Conservation (phyloP, 2,888 invertebrate species). For the Tachystola acroxantha region DNA sequence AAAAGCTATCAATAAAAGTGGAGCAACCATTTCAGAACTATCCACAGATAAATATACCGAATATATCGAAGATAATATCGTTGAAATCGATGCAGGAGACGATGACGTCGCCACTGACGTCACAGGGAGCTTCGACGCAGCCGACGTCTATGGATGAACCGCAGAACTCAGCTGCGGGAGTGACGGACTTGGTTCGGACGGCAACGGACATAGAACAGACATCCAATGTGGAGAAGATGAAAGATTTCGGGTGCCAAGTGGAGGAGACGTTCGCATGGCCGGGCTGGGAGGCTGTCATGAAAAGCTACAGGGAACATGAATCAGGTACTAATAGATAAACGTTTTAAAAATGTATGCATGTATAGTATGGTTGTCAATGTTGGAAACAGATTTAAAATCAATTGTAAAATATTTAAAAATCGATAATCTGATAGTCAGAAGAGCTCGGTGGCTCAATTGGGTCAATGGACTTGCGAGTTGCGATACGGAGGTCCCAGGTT, state of each 20-base stretch:
- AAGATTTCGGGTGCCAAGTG: slow-evolving; percentile 44
- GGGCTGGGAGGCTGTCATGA: slow-evolving; percentile 66
- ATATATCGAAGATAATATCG: slow-evolving; percentile 59
- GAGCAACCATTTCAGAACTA: slow-evolving; percentile 33
- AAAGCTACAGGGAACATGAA: slow-evolving; percentile 71
- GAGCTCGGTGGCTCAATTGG: too few species aligned
- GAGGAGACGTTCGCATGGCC: slow-evolving; percentile 56
- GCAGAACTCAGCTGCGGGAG: slow-evolving; percentile 47
- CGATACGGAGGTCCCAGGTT: too few species aligned
- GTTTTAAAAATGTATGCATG: background rate
- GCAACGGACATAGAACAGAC: too few species aligned
- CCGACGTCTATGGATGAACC: slow-evolving; percentile 70
- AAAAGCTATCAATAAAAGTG: slow-evolving; percentile 29
- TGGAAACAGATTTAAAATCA: too few species aligned
- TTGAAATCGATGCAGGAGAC: slow-evolving; percentile 36
- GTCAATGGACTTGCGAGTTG: too few species aligned
- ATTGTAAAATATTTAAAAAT: too few species aligned
- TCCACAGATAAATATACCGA: slow-evolving; percentile 58
- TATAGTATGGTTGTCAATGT: too few species aligned
- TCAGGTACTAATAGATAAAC: slow-evolving; percentile 53
- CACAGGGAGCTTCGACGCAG: slow-evolving; percentile 52
- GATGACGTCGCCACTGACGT: slow-evolving; percentile 25
- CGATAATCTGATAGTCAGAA: too few species aligned
- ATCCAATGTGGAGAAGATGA: slow-evolving; percentile 14
- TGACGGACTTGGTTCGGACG: slow-evolving; percentile 35